Base-by-base conservation (phyloP, 37 sponge, comb jelly and placozoan genomes). In the Spongilla lacustris region DNA sequence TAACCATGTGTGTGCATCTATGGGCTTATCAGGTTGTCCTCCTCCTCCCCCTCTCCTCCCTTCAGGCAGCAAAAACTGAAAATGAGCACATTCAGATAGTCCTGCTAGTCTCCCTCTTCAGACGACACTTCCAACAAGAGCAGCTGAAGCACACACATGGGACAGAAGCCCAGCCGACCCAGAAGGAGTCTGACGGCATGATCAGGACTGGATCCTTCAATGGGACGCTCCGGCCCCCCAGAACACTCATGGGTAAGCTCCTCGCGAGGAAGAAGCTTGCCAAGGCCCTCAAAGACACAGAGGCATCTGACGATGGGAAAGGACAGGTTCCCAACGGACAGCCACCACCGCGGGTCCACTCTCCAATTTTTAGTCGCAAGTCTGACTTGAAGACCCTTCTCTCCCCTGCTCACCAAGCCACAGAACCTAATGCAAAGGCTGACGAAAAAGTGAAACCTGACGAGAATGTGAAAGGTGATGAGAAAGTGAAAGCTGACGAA, bases 71-170 rank as follows among this genome's bases (percentile, higher is more conserved):
- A 28, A 86, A 81, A 36, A 82, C 82, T 26, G 83, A 86, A 13
- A 84, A 91, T 38, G 95, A 94, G 68, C 88, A 81, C 50, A 88
- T 76, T 10, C 89, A 91, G 73, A 73, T 94, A 21, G 86, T 94
- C 14, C 38, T 79, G 4, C 50, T 91, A 83, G 86, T 94, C 36
- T 48, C 86, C 19, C 77, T 91, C n/a, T 77, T 91, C 24, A 35
- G 92, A 6, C 71, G 78, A 46, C 89, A 86, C 83, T 82, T 91
- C 33, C 79, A 94, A 70, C 71, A 50, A 0, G 72, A 86, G 41
- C 95, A 94, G 85, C 77, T 72, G 25, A 66, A 68, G 26, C 95
- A 94, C 83, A 74, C 80, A 48, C 95, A 94, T 74, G 29, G 50
- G 27, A 50, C 25, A 19, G 29, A 31, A 22, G 69, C 58, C 21